phyloP scores from a whole-genome alignment of 1,140 invertebrate genomes.

The Ectropis grisescens region DNA sequence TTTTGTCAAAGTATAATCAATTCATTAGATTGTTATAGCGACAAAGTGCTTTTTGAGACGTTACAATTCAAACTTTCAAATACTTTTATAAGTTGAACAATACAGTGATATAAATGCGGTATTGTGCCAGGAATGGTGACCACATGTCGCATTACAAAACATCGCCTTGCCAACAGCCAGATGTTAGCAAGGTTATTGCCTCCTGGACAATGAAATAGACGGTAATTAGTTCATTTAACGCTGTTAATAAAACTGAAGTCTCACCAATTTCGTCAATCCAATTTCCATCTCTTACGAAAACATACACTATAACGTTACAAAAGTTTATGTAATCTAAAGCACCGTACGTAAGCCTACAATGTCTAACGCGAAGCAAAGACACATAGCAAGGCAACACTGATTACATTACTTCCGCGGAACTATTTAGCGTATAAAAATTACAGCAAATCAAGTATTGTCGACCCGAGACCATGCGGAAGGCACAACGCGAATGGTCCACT shows the following conservation, averaged over 20 bases:
- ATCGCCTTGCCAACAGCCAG: constrained; percentile 43
- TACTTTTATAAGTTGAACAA: constrained; percentile 5
- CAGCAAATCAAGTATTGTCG: constrained; percentile 32
- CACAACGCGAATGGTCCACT: constrained; percentile 58
- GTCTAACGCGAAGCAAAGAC: constrained; percentile 62
- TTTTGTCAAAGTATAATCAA: too few species aligned
- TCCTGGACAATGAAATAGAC: constrained; percentile 17
- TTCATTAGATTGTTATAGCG: too few species aligned
- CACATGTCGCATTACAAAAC: constrained; percentile 48
- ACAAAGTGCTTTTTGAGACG: too few species aligned
- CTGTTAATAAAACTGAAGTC: constrained; percentile 10
- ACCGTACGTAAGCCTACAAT: constrained; percentile 50
- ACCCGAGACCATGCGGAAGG: constrained; percentile 38
- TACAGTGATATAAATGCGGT: constrained; percentile 21
- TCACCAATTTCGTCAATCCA: constrained; percentile 17
- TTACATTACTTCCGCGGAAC: constrained; percentile 41
- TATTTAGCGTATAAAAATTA: constrained; percentile 40
- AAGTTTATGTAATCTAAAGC: constrained; percentile 28
- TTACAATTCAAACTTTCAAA: too few species aligned
- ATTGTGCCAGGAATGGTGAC: constrained; percentile 37
- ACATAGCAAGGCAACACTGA: constrained; percentile 66
- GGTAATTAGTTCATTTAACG: not conserved
- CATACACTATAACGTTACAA: constrained; percentile 6
- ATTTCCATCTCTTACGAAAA: constrained; percentile 17
- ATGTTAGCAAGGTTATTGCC: constrained; percentile 48